Conservation (phyloP, 2,797 vertebrate genomes). For the Tauraco hartlaubi region DNA sequence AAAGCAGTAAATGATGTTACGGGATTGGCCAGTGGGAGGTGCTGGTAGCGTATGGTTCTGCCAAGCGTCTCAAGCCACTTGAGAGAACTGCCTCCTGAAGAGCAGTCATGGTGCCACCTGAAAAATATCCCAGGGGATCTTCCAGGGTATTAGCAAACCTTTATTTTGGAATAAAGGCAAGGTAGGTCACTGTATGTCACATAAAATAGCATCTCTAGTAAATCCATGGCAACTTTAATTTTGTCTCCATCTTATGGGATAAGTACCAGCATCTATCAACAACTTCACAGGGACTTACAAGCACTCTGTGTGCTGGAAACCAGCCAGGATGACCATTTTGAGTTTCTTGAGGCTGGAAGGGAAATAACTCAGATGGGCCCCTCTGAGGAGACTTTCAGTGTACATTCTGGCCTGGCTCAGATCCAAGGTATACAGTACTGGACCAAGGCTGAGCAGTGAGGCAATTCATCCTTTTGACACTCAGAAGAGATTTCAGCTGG, state of each 20-base stretch:
- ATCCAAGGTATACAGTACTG: not conserved
- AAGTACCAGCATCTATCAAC: not conserved
- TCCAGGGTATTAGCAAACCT: not conserved
- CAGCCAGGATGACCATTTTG: not conserved
- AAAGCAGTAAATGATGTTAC: not conserved
- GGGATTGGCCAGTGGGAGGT: not conserved
- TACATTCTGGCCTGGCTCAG: not conserved
- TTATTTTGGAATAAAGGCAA: not conserved
- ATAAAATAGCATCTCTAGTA: constrained; percentile 5
- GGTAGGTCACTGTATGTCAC: not conserved
- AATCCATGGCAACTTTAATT: constrained; percentile 13
- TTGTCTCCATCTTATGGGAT: not conserved
- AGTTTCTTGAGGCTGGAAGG: not conserved
- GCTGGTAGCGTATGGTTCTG: not conserved
- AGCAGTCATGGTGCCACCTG: not conserved
- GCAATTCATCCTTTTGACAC: not conserved
- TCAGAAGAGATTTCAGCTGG: not conserved
- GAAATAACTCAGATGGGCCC: not conserved
- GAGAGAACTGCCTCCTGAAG: not conserved
- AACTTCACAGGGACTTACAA: not conserved
- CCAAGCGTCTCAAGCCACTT: not conserved
- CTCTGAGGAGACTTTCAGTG: constrained; percentile 7
- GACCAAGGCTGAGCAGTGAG: not conserved
- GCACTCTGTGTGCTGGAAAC: not conserved
- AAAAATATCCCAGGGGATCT: not conserved